These are phyloP conservation scores for Lycocerus yunnanus DNA, from an alignment of 2,888 invertebrate genomes.

Conservation along the genomic window DNA sequence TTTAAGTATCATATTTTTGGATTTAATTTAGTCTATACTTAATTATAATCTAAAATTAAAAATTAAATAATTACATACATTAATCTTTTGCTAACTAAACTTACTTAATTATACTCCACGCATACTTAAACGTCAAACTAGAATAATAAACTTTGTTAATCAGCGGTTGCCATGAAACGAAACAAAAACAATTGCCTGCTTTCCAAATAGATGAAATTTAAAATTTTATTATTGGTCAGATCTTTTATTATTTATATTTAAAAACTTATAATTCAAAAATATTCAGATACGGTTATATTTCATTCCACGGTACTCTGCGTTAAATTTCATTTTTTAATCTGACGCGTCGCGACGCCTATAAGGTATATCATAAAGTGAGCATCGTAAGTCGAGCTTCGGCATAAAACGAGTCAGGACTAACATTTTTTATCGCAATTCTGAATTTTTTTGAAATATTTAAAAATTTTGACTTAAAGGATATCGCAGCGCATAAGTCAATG, in stretches of 20 bases:
- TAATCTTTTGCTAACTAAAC: background rate
- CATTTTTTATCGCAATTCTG: background rate
- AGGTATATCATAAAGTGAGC: background rate
- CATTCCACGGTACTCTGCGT: background rate
- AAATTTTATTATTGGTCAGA: background rate
- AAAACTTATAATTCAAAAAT: background rate
- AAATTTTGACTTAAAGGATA: constrained; percentile 17
- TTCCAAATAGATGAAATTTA: background rate
- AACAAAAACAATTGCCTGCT: background rate
- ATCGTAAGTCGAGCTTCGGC: background rate
- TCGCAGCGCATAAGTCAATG: constrained; percentile 36
- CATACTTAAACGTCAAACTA: background rate
- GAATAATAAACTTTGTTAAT: background rate
- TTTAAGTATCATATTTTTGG: background rate
- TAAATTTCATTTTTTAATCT: background rate
- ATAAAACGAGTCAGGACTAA: background rate
- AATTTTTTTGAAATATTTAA: background rate
- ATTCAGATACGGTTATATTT: background rate
- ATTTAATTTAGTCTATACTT: background rate
- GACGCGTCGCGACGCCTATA: background rate
- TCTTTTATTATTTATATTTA: background rate
- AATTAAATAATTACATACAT: background rate
- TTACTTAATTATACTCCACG: background rate
- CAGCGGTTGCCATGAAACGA: background rate
- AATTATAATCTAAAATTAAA: background rate